phyloP scores from a whole-genome alignment of 2,888 invertebrate genomes.

The Ornithoptera alexandrae region DNA sequence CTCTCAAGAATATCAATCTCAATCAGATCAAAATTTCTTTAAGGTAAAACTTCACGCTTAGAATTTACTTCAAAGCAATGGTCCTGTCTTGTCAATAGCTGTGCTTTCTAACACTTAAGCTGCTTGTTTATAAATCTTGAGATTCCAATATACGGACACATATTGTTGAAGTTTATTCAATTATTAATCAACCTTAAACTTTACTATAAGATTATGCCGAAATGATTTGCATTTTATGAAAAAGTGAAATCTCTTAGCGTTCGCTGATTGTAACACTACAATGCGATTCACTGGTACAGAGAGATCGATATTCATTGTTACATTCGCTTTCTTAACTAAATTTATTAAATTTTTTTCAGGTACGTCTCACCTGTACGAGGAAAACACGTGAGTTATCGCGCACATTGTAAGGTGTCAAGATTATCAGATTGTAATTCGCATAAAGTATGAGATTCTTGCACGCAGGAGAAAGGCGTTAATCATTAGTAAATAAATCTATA shows the following conservation, averaged over 20 bases:
- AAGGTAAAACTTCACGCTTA: too few species aligned
- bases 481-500: constrained; percentile 3
- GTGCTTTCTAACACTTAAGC: too few species aligned
- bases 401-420: constrained; percentile 17
- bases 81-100: too few species aligned
- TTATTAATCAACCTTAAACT: background rate
- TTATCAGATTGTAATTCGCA: constrained; percentile 9
- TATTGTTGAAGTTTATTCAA: too few species aligned
- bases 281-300: background rate
- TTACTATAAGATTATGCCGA: background rate
- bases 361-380: constrained; percentile 17
- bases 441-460: constrained; percentile 19
- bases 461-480: constrained; percentile 15
- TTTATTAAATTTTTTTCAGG: constrained; percentile 25
- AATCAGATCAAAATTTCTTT: too few species aligned
- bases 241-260: constrained; percentile 1
- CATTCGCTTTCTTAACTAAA: constrained; percentile 18
- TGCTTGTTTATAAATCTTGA: too few species aligned
- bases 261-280: background rate
- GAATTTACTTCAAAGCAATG: too few species aligned
- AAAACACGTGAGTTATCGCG: constrained; percentile 16
- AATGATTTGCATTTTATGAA: background rate
- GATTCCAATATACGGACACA: too few species aligned
- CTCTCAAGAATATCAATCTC: too few species aligned
- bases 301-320: constrained; percentile 6